Evolutionary conservation across 2,797 vertebrate genomes (phyloP).

Genomic region (Pseudopleuronectes americanus): DNA sequence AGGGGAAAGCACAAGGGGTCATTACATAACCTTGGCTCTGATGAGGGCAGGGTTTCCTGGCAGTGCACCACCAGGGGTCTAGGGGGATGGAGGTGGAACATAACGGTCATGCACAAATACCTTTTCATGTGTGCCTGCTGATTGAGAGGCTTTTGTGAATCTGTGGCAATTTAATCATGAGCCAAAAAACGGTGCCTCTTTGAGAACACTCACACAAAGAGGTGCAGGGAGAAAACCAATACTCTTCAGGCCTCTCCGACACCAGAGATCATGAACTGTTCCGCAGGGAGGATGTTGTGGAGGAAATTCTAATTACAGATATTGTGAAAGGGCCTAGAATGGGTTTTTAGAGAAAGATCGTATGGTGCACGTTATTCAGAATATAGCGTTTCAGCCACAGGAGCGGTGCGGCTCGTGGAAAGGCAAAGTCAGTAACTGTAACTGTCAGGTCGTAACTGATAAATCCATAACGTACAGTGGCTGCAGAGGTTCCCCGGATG

Average conservation of each 20-base stretch:
- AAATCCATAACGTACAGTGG: too few species aligned
- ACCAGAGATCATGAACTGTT: conserved; percentile 2
- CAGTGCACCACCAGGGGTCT: background rate
- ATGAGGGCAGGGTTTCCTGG: conserved; percentile 14
- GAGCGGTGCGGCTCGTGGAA: too few species aligned
- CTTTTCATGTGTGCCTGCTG: conserved; percentile 24
- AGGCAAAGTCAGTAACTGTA: too few species aligned
- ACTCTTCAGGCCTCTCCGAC: background rate
- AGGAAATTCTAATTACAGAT: background rate
- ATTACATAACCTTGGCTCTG: conserved; percentile 8
- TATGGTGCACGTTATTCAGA: too few species aligned
- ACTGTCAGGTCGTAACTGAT: too few species aligned
- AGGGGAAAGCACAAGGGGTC: conserved; percentile 8
- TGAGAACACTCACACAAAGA: background rate
- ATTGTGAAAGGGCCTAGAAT: background rate
- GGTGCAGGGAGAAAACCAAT: background rate
- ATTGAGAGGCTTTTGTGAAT: conserved; percentile 22
- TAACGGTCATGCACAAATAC: conserved; percentile 6
- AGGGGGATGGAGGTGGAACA: conserved; percentile 18
- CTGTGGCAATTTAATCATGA: conserved; percentile 27
- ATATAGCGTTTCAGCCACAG: too few species aligned
- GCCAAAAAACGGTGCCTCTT: background rate
- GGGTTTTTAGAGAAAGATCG: too few species aligned
- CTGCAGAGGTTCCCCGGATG: too few species aligned
- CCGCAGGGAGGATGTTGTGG: background rate